Evolutionary conservation across 2,113 vertebrate species (phyloP).

Genomic region (Pavo muticus): DNA sequence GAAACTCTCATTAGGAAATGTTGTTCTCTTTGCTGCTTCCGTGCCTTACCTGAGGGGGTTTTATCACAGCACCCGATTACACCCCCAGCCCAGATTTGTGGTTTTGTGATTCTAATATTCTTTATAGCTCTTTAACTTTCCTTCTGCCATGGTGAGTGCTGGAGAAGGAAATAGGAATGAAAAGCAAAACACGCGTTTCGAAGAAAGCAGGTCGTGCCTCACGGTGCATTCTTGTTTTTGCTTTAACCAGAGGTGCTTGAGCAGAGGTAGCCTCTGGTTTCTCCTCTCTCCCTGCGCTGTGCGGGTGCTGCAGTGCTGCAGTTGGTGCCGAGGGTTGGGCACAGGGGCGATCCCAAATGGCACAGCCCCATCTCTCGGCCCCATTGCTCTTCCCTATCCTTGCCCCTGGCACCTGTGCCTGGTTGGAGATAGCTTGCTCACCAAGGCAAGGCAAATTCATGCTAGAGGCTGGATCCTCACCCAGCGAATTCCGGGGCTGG

Average conservation of each 20-base stretch:
- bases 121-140: neutral
- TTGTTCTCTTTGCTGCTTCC: neutral
- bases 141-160: neutral
- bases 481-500: neutral
- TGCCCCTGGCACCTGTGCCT: rapidly evolving
- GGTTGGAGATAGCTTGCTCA: rapidly evolving
- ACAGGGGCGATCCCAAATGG: rapidly evolving
- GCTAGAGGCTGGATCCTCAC: neutral
- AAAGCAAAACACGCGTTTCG: neutral
- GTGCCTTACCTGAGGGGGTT: neutral
- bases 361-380: neutral
- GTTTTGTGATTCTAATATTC: neutral
- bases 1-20: neutral
- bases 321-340: neutral
- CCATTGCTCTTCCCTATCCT: rapidly evolving
- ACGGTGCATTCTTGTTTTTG: neutral
- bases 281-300: neutral
- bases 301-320: neutral
- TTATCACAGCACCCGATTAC: neutral
- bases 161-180: neutral
- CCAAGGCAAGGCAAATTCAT: neutral
- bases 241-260: neutral
- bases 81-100: neutral
- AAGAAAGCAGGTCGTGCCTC: neutral
- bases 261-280: neutral